phyloP scores from a whole-genome alignment of 35 echinoderm and acorn worm genomes.

The Acanthaster planci region DNA sequence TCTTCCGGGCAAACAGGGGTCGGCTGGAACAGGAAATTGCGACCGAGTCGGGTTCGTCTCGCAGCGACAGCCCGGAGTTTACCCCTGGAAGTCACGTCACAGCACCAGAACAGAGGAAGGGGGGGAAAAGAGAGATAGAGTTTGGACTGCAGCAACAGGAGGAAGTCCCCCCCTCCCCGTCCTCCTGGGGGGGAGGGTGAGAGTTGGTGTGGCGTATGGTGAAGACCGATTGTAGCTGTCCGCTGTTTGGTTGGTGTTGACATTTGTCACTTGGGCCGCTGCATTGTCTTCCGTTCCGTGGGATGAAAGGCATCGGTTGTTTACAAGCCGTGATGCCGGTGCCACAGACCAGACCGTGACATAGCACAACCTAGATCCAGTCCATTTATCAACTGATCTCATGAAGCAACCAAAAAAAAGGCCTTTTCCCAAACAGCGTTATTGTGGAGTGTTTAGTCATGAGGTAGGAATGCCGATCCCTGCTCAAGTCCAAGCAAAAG shows the following conservation, averaged over 20 bases:
- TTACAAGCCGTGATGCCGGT: not conserved
- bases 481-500: too few species aligned
- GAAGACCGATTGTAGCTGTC: not conserved
- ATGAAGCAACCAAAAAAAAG: too few species aligned
- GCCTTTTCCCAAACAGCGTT: too few species aligned
- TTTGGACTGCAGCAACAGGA: not conserved
- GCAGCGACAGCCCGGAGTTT: slow-evolving; percentile 6
- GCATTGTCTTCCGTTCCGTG: slow-evolving; percentile 5
- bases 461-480: too few species aligned
- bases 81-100: slow-evolving; percentile 32
- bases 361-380: slow-evolving; percentile 12
- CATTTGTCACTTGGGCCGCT: slow-evolving; percentile 6
- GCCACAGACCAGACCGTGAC: not conserved
- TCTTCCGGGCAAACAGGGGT: slow-evolving; percentile 32
- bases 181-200: not conserved
- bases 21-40: slow-evolving; percentile 37
- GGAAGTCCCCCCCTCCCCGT: not conserved
- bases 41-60: slow-evolving; percentile 26
- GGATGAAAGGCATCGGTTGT: not conserved
- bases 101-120: too few species aligned
- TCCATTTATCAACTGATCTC: not conserved
- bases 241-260: slow-evolving; percentile 7
- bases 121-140: too few species aligned
- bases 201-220: not conserved
- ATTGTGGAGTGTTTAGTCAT: too few species aligned